Conservation (phyloP, 2,113 vertebrate genomes). For the Nansenia antarctica region DNA sequence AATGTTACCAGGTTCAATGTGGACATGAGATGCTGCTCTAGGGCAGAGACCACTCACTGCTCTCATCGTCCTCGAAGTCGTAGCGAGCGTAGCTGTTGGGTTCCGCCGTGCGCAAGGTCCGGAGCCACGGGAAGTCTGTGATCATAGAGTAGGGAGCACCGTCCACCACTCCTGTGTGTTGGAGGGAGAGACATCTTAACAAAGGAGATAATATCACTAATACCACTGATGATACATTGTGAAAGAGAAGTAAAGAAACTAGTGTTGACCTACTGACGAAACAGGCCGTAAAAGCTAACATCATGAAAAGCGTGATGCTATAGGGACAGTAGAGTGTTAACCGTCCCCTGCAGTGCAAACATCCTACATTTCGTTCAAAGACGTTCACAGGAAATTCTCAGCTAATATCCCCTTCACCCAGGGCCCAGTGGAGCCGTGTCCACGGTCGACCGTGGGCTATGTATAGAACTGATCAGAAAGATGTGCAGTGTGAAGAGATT, state of each 20-base stretch:
- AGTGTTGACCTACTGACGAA: background rate
- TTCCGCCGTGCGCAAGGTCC: conserved; percentile 91
- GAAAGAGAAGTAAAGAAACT: background rate
- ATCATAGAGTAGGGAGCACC: conserved; percentile 95
- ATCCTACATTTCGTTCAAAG: no score
- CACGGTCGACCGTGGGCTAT: conserved; percentile 3
- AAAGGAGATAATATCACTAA: background rate
- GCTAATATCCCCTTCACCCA: background rate
- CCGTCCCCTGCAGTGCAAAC: no score
- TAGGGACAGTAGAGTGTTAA: background rate
- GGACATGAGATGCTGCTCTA: background rate
- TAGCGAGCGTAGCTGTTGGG: conserved; percentile 96
- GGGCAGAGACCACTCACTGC: conserved; percentile 80
- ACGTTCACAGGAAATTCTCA: background rate
- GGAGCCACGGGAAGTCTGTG: conserved; percentile 96
- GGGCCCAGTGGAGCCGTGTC: background rate
- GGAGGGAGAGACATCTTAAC: background rate
- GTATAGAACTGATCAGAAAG: conserved; percentile 8
- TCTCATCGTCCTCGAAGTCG: conserved; percentile 97
- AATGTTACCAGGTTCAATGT: no score
- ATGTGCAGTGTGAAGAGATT: background rate
- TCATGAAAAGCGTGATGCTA: no score
- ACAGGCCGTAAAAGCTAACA: no score
- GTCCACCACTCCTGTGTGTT: conserved; percentile 85
- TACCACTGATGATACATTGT: background rate